These are phyloP conservation scores for Climacteris rufus DNA, from an alignment of 2,113 vertebrate species.

Conservation along the genomic window DNA sequence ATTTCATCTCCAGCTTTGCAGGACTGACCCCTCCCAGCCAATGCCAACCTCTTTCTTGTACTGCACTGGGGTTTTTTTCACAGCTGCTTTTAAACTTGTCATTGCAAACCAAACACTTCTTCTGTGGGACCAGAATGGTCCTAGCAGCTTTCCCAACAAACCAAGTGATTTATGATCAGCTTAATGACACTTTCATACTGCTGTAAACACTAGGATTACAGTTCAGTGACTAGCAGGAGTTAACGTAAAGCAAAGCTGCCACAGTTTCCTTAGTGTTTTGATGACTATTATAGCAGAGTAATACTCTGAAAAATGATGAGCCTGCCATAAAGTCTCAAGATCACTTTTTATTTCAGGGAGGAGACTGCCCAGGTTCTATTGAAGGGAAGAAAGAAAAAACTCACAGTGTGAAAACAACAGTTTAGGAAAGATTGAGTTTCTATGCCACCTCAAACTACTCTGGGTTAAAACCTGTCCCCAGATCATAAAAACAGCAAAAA, in stretches of 20 bases:
- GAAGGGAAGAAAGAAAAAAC: not conserved
- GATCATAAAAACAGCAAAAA: not conserved
- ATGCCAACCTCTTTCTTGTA: not conserved
- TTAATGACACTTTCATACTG: not conserved
- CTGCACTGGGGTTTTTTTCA: not conserved
- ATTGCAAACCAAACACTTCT: not conserved
- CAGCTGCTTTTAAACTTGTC: not conserved
- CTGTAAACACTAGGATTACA: conserved; percentile 6
- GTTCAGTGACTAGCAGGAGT: not conserved
- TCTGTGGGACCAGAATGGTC: not conserved
- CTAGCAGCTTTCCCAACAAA: not conserved
- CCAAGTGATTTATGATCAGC: not conserved
- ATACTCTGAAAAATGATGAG: not conserved
- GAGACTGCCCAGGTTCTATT: not conserved
- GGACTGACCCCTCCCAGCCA: not conserved
- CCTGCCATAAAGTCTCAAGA: not conserved
- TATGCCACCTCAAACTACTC: not conserved
- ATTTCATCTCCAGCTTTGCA: not conserved
- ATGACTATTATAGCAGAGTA: not conserved
- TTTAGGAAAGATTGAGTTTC: not conserved
- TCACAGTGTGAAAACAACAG: not conserved
- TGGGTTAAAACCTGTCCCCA: not conserved
- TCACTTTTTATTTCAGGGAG: not conserved
- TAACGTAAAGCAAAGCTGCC: not conserved
- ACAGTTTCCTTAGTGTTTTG: not conserved